These are phyloP conservation scores for Entomobrya multifasciata DNA, from an alignment of 2,888 invertebrate species.

Conservation along the genomic window DNA sequence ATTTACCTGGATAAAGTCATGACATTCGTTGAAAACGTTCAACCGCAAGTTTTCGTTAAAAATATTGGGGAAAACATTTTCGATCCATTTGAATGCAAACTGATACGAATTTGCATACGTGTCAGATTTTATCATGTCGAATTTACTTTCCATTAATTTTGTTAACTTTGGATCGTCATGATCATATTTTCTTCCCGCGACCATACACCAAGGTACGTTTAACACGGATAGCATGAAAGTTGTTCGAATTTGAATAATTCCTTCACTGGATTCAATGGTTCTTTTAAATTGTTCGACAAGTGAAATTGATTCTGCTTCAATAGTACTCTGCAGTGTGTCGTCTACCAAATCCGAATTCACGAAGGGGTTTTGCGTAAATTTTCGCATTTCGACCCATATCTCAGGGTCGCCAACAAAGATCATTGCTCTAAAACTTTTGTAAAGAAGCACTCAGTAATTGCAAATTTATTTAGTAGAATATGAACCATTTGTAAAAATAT, in stretches of 20 bases:
- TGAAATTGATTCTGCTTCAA: constrained; percentile 68
- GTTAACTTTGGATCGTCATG: constrained; percentile 76
- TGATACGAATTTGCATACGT: constrained; percentile 58
- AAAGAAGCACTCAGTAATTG: no score
- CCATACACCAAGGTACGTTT: constrained; percentile 79
- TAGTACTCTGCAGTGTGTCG: constrained; percentile 74
- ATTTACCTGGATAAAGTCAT: no score
- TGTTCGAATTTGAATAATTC: constrained; percentile 65
- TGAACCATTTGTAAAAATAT: no score
- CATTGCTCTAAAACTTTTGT: no score
- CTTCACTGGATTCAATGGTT: constrained; percentile 39
- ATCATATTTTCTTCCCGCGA: constrained; percentile 76
- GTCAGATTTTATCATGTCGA: constrained; percentile 63
- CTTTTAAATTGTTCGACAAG: constrained; percentile 60
- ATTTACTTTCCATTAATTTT: constrained; percentile 71
- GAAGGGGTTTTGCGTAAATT: constrained; percentile 60
- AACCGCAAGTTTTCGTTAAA: no score
- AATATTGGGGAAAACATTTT: no score
- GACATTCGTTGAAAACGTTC: no score
- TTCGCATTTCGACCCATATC: constrained; percentile 61
- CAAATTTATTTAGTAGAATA: no score
- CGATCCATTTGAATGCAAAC: constrained; percentile 16
- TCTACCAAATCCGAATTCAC: constrained; percentile 75
- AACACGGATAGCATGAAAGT: constrained; percentile 69
- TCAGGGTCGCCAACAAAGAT: no score